These are phyloP conservation scores for Drosophila prolongata DNA, from an alignment of 2,888 invertebrate species.

Conservation along the genomic window DNA sequence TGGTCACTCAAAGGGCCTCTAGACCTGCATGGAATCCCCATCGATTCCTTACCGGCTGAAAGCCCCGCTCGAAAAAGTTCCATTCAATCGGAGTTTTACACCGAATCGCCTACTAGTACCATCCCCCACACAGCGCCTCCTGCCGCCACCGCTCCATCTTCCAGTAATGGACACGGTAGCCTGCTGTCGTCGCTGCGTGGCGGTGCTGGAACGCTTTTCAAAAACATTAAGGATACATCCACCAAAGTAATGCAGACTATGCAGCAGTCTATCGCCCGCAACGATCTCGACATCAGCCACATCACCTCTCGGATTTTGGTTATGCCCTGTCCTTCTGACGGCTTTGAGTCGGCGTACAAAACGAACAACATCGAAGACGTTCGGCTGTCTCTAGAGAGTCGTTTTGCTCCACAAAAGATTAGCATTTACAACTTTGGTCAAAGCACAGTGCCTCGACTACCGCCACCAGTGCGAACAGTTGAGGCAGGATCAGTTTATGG, in stretches of 20 bases:
- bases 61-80: conserved; percentile 55
- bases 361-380: conserved; percentile 97
- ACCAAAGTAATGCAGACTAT: conserved; percentile 98
- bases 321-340: conserved; percentile 98
- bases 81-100: conserved; percentile 74
- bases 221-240: conserved; percentile 97
- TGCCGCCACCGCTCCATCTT: conserved; percentile 37
- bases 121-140: conserved; percentile 28
- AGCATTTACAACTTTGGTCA: conserved; percentile 93
- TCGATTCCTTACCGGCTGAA: conserved; percentile 76
- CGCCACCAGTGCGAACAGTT: conserved; percentile 87
- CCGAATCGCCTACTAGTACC: conserved; percentile 57
- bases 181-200: conserved; percentile 94
- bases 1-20: conserved; percentile 93
- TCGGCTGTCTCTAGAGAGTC: conserved; percentile 90
- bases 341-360: conserved; percentile 95
- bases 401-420: conserved; percentile 90
- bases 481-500: conserved; percentile 89
- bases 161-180: conserved; percentile 85
- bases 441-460: conserved; percentile 81
- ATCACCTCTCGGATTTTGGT: conserved; percentile 95
- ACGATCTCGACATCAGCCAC: conserved; percentile 96
- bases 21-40: conserved; percentile 81
- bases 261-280: conserved; percentile 94
- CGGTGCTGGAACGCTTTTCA: conserved; percentile 96